Conservation (phyloP, 2,113 vertebrate genomes). For the Polyodon spathula region DNA sequence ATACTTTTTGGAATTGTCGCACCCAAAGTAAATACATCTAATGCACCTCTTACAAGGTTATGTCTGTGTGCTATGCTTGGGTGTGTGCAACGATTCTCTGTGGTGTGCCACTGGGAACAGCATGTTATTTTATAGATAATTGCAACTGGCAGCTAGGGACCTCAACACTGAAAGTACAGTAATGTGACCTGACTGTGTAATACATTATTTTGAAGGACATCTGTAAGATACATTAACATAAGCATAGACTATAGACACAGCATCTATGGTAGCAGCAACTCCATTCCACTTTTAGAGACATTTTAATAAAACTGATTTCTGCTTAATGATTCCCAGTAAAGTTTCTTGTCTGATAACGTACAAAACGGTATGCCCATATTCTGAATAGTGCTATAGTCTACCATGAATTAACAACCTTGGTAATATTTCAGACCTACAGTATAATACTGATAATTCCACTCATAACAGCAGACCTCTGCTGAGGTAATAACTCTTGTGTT, state of each 20-base stretch:
- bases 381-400: too few relatives aligned
- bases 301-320: slow-evolving; percentile 38
- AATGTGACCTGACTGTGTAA: slow-evolving; percentile 83
- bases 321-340: slow-evolving; percentile 43
- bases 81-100: slow-evolving; percentile 64
- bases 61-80: slow-evolving; percentile 75
- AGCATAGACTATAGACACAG: slow-evolving; percentile 27
- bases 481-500: too few relatives aligned
- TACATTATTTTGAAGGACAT: slow-evolving; percentile 83
- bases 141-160: slow-evolving; percentile 83
- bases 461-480: too few relatives aligned
- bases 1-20: slow-evolving; percentile 39
- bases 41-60: slow-evolving; percentile 58
- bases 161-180: slow-evolving; percentile 73
- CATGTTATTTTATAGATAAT: slow-evolving; percentile 88
- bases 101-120: slow-evolving; percentile 70
- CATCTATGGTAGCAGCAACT: slow-evolving; percentile 11
- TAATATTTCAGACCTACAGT: too few relatives aligned
- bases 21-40: slow-evolving; percentile 62
- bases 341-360: too few relatives aligned
- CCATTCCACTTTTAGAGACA: slow-evolving; percentile 38
- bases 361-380: too few relatives aligned
- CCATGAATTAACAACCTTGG: too few relatives aligned
- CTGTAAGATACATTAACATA: slow-evolving; percentile 61
- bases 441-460: too few relatives aligned